These are phyloP conservation scores for Eulemur mongoz DNA, from an alignment of 2,797 vertebrate species.

Conservation along the genomic window DNA sequence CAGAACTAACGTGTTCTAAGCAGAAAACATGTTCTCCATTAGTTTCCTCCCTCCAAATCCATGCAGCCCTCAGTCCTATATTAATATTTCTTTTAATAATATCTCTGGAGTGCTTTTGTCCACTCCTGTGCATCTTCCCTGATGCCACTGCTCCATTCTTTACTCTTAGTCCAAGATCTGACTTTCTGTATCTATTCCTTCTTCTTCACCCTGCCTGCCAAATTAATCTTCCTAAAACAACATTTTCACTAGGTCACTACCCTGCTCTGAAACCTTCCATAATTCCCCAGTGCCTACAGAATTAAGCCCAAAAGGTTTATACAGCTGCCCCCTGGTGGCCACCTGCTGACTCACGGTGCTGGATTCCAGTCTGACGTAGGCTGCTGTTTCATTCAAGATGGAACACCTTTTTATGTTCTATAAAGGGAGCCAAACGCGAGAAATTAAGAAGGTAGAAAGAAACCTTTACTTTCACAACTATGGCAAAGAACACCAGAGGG, in stretches of 20 bases:
- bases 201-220: neutral
- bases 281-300: slow-evolving; percentile 16
- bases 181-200: neutral
- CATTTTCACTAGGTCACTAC: neutral
- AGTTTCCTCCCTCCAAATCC: neutral
- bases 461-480: neutral
- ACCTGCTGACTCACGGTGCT: neutral
- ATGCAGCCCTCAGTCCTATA: too few relatives aligned
- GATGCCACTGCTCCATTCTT: neutral
- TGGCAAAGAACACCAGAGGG: neutral
- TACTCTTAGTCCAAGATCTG: neutral
- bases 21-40: neutral
- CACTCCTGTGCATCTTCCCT: neutral
- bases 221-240: neutral
- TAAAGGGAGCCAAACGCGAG: neutral
- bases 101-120: neutral
- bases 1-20: neutral
- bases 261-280: slow-evolving; percentile 10
- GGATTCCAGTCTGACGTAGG: neutral
- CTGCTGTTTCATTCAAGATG: neutral
- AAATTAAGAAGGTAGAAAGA: neutral
- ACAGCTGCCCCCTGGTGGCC: slow-evolving; percentile 64
- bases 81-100: neutral
- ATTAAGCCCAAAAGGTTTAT: slow-evolving; percentile 39
- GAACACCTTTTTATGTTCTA: neutral